A percentile compares a stretch with the other conserved stretches of the same genome.
Conservation (phyloP, 2,113 vertebrate species). For the Apus apus region DNA sequence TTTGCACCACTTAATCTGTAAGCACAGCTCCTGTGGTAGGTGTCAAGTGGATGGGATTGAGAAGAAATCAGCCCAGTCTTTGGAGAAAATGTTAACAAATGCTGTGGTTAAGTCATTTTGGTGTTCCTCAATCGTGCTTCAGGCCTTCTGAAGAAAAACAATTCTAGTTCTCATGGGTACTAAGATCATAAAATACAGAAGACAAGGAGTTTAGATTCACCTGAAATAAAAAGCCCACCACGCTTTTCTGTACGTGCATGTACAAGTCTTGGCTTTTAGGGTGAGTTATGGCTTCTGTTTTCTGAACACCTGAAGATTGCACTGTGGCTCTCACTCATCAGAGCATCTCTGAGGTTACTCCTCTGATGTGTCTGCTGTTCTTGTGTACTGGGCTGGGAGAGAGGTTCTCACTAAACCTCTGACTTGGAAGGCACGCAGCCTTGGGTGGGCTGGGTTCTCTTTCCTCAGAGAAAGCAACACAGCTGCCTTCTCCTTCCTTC, state of each 20-base stretch:
- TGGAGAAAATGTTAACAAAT: not conserved
- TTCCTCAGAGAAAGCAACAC: not conserved
- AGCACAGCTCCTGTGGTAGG: not conserved
- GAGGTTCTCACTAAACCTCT: not conserved
- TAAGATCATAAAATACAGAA: not conserved
- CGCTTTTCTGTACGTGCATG: rapidly evolving
- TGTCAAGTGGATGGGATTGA: not conserved
- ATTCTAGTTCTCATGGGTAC: not conserved
- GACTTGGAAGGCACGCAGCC: rapidly evolving
- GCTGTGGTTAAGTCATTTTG: rapidly evolving
- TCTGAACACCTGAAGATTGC: rapidly evolving
- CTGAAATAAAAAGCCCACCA: not conserved
- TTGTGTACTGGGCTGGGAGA: not conserved
- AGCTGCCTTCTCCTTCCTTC: not conserved
- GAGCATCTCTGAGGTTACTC: not conserved
- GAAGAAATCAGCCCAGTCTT: not conserved
- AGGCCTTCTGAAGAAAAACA: no score
- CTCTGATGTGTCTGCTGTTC: not conserved
- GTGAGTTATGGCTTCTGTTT: not conserved
- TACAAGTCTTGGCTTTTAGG: not conserved
- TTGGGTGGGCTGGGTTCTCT: not conserved
- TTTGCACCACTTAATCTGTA: not conserved
- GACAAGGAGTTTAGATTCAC: not conserved
- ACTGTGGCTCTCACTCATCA: rapidly evolving
- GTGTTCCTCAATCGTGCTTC: rapidly evolving